Base-by-base conservation (phyloP, 2,888 invertebrate species). In the Orchestes rusci region DNA sequence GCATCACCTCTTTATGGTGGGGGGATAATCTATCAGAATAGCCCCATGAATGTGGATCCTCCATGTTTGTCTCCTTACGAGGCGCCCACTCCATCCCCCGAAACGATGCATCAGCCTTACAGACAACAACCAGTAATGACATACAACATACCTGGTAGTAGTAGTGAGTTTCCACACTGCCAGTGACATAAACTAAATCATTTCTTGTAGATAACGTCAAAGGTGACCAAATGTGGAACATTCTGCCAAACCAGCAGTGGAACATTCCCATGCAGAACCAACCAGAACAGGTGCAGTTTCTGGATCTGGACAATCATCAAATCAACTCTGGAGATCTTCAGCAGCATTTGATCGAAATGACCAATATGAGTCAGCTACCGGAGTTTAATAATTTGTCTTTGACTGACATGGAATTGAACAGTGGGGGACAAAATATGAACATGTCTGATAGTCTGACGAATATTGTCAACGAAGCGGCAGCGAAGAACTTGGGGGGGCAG, bases 381-480 rank as follows among this genome's bases (percentile, higher is more conserved):
- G 53, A 56, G 4, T 48, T 56, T 2, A 67, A 65, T 49, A 71
- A 70, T 53, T 57, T 74, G 35, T 72, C 70, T 1, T 59, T 75
- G 42, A 67, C 67, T 1, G 74, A 74, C 43, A 57, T 59, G 16
- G 50, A 45, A 23, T 45, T 57, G 49, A 61, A 56, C 41, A 43
- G 50, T 16, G 54, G 55, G 29, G 59, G 61, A 30, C 60, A 62
- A 39, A 73, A 69, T 55, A 73, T 74, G 72, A 19, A 18, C 29
- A 23, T 10, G 10, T 71, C 72, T 2, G 75, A 77, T 50, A 75
- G 75, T 59, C 71, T 76, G 48, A 73, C 73, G n/a, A 67, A 44
- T 18, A 36, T 47, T 27, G 34, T 45, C 2, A 39, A 39, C 18
- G 42, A 41, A 28, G 41, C 47, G 4, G 47, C 31, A 1, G 30